phyloP scores from a whole-genome alignment of 2,888 invertebrate genomes.

The Zelleria hepariella region DNA sequence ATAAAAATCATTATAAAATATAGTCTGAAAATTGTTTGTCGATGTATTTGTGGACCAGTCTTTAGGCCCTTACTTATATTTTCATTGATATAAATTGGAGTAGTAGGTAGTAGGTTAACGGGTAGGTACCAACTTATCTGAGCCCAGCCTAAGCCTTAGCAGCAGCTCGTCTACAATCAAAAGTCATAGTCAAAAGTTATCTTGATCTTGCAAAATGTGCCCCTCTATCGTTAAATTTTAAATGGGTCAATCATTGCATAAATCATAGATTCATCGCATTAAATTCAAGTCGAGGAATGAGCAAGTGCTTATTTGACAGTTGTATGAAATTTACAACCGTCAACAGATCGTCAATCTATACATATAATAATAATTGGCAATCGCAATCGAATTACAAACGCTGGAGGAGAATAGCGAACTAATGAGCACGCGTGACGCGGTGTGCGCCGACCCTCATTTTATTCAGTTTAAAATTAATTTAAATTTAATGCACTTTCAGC shows the following conservation, averaged over 20 bases:
- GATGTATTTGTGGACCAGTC: too few relatives aligned
- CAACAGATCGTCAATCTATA: slow-evolving; percentile 61
- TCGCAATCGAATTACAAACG: slow-evolving; percentile 44
- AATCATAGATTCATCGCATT: too few relatives aligned
- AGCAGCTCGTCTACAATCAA: too few relatives aligned
- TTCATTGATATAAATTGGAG: too few relatives aligned
- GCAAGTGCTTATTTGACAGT: slow-evolving; percentile 29
- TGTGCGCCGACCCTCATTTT: not conserved
- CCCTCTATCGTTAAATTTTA: not conserved
- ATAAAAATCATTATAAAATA: too few relatives aligned
- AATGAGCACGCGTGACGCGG: slow-evolving; percentile 32
- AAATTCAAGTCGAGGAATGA: slow-evolving; percentile 20
- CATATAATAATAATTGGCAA: slow-evolving; percentile 15
- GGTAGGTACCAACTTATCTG: too few relatives aligned
- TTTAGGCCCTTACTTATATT: too few relatives aligned
- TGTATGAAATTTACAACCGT: slow-evolving; percentile 53
- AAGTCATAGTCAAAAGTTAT: too few relatives aligned
- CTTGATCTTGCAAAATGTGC: not conserved
- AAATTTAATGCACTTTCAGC: not conserved
- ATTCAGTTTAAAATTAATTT: not conserved
- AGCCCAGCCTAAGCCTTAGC: too few relatives aligned
- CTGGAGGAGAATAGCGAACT: slow-evolving; percentile 16
- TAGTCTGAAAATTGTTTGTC: too few relatives aligned
- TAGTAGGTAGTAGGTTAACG: too few relatives aligned
- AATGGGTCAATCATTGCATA: not conserved